Conservation (phyloP, 2,113 vertebrate genomes). For the Marmota flaviventris region DNA sequence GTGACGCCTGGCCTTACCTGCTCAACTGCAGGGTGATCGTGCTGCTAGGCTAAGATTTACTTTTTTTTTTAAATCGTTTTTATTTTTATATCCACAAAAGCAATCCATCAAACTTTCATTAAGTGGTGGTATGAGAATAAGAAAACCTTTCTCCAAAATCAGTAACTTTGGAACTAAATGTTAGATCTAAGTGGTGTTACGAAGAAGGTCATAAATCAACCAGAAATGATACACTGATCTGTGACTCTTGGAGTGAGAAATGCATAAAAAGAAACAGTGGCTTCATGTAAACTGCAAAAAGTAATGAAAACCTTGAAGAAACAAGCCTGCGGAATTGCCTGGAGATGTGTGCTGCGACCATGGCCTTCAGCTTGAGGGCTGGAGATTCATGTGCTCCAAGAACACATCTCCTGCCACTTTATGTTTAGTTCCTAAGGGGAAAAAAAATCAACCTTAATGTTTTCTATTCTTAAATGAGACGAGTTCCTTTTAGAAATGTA, state of each 20-base stretch:
- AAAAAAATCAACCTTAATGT: not conserved
- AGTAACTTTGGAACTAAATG: not conserved
- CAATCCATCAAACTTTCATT: not conserved
- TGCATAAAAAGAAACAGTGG: not conserved
- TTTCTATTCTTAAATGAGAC: not conserved
- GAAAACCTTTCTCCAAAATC: not conserved
- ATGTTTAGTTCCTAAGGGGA: not conserved
- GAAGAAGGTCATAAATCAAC: not conserved
- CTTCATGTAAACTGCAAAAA: not conserved
- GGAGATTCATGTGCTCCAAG: not conserved
- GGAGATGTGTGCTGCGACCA: not conserved
- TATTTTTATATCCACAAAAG: not conserved
- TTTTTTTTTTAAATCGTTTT: not conserved
- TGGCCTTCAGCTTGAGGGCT: not conserved
- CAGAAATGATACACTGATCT: not conserved
- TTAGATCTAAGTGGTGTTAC: not conserved
- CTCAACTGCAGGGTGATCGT: not conserved
- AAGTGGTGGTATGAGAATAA: not conserved
- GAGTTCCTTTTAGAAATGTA: not conserved
- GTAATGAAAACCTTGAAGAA: not conserved
- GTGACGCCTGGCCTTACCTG: rapidly evolving
- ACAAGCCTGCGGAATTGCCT: not conserved
- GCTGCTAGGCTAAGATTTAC: not conserved
- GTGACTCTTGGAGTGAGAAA: not conserved
- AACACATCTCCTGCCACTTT: not conserved